phyloP scores from a whole-genome alignment of 2,113 vertebrate species.

The Myocastor coypus region DNA sequence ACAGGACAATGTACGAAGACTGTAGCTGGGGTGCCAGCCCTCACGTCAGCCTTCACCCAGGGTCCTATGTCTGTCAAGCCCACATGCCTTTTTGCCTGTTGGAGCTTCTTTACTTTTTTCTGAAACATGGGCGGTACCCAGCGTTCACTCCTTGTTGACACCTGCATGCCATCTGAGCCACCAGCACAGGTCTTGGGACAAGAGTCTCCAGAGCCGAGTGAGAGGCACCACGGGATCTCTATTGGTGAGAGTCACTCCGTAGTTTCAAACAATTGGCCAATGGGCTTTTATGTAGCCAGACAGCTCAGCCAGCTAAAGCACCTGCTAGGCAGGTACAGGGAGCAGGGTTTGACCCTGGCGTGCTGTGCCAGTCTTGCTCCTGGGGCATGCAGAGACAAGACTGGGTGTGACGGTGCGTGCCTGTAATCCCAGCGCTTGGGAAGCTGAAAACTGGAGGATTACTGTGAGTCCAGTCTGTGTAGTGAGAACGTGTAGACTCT shows the following conservation, averaged over 20 bases:
- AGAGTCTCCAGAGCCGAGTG: not conserved
- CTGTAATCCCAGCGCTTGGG: too few relatives aligned
- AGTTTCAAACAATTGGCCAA: not conserved
- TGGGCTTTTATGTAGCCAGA: not conserved
- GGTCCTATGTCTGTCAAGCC: not conserved
- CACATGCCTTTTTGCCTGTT: not conserved
- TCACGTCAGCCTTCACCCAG: not conserved
- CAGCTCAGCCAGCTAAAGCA: too few relatives aligned
- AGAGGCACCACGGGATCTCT: not conserved
- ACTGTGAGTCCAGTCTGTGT: too few relatives aligned
- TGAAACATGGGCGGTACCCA: not conserved
- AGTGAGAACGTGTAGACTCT: too few relatives aligned
- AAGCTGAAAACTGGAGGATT: too few relatives aligned
- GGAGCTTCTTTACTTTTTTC: not conserved
- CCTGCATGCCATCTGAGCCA: not conserved
- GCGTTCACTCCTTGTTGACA: not conserved
- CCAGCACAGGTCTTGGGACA: not conserved
- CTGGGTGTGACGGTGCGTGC: too few relatives aligned
- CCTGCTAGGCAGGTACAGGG: too few relatives aligned
- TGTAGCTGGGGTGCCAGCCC: not conserved
- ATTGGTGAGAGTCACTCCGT: not conserved
- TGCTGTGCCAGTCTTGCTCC: too few relatives aligned
- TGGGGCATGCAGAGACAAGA: too few relatives aligned
- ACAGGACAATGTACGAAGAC: conserved; percentile 12
- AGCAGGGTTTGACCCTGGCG: too few relatives aligned